Percentiles rank a stretch among this genome's conserved stretches.
Evolutionary conservation across 1,140 invertebrate genomes (phyloP).

Genomic region (Tetragonula clypearis): DNA sequence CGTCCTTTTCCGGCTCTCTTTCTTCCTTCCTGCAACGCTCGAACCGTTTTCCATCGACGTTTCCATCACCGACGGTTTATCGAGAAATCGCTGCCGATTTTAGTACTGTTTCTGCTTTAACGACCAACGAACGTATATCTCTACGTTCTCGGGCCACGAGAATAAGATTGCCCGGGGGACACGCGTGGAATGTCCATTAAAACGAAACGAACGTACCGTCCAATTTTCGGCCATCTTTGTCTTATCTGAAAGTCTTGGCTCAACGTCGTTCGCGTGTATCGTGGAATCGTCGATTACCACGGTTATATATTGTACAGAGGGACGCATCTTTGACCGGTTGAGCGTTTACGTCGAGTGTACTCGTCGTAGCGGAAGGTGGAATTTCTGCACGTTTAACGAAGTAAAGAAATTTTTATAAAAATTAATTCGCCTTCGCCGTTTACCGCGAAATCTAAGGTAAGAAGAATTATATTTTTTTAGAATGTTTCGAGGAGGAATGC

Average conservation of each 20-base stretch:
- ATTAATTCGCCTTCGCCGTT: too few species aligned
- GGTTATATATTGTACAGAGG: not conserved
- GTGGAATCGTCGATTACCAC: slow-evolving; percentile 15
- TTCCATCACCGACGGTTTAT: not conserved
- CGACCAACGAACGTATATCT: not conserved
- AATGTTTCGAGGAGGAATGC: too few species aligned
- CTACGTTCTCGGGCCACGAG: not conserved
- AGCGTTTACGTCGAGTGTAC: too few species aligned
- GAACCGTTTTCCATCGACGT: not conserved
- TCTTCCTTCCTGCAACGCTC: not conserved
- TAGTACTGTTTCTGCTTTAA: slow-evolving; percentile 22
- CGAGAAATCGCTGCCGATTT: slow-evolving; percentile 35
- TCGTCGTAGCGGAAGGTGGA: too few species aligned
- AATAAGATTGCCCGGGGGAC: slow-evolving; percentile 15
- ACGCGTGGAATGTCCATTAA: slow-evolving; percentile 50
- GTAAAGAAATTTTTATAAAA: too few species aligned
- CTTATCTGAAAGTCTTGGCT: slow-evolving; percentile 25
- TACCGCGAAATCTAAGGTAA: too few species aligned
- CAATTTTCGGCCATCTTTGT: not conserved
- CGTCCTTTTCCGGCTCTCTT: too few species aligned
- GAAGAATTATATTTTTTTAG: too few species aligned
- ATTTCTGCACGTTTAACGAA: too few species aligned
- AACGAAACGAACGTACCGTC: not conserved
- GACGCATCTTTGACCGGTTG: too few species aligned
- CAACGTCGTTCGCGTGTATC: slow-evolving; percentile 11